Conservation (phyloP, 2,888 invertebrate genomes). For the Agonum fuliginosum region DNA sequence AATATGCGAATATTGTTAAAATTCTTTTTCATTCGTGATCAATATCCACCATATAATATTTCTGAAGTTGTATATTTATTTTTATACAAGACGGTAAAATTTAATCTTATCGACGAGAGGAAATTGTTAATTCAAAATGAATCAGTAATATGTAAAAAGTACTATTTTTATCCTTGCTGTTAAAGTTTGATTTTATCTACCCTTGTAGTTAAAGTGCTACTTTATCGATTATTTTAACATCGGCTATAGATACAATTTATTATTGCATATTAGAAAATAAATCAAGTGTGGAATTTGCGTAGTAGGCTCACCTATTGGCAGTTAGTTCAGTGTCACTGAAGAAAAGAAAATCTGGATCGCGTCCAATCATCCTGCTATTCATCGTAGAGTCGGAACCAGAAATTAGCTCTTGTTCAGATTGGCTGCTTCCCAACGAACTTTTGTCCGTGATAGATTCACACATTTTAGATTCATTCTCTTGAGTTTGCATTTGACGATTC, state of each 20-base stretch:
- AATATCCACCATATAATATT: too few species aligned
- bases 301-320: constrained; percentile 75
- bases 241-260: background rate
- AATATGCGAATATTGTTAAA: too few species aligned
- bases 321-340: constrained; percentile 95
- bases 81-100: too few species aligned
- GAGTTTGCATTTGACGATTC: constrained; percentile 68
- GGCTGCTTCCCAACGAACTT: constrained; percentile 71
- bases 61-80: too few species aligned
- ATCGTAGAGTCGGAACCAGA: constrained; percentile 58
- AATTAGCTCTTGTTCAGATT: constrained; percentile 69
- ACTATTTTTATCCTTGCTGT: too few species aligned
- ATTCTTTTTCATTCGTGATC: too few species aligned
- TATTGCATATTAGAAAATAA: constrained; percentile 64
- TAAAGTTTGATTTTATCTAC: too few species aligned
- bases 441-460: constrained; percentile 70
- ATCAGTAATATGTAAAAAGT: too few species aligned
- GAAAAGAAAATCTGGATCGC: constrained; percentile 86
- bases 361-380: constrained; percentile 67
- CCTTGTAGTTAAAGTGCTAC: constrained; percentile 50
- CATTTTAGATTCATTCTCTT: constrained; percentile 69
- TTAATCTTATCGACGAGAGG: too few species aligned
- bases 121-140: too few species aligned
- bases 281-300: background rate
- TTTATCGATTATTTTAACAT: background rate